Base-by-base conservation (phyloP, 2,113 vertebrate species). In the Sapayoa aenigma region DNA sequence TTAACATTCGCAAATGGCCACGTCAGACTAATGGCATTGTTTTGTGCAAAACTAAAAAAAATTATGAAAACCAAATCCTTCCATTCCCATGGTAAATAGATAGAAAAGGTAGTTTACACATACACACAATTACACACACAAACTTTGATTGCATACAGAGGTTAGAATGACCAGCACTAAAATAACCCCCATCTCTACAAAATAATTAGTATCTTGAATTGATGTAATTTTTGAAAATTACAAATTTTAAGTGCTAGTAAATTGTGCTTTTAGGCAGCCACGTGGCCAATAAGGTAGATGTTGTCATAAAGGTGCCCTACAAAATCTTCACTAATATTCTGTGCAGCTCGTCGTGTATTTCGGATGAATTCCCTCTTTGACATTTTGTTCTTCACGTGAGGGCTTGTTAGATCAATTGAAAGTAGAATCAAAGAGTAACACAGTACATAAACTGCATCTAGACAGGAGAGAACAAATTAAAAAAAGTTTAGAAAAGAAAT, bases 361-460 rank as follows among this genome's bases (percentile, higher is more conserved):
- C 99, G 98, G 97, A 99, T 99, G 96, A 99, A 99, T 97, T 99
- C 99, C 97, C 99, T 98, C 97, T 99, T 99, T 63, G 99, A 99
- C 99, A 99, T 99, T 97, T 99, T 99, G 98, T 99, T 99, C 98
- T 99, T 99, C 96, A 99, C 99, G 4, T 99, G 99, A 75, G 99
- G 99, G 90, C 99, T 99, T 96, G 98, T 99, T 95, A 99, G 98
- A 96, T 99, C 99, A 87, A 99, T 99, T 92, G 99, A 99, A 96
- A 99, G 99, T 80, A 99, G 98, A 96, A 99, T 99, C 95, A 99
- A 97, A 92, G 99, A 99, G 98, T 99, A 99, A 98, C 99, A 99
- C 93, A 99, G 98, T 84, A 99, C 99, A 66, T 99, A 99, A 75
- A 99, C 99, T 46, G 99, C 99, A 97, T 99, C 99, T 99, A 97